These are phyloP conservation scores for Oceanites oceanicus DNA, from an alignment of 2,113 vertebrate species.

Conservation along the genomic window DNA sequence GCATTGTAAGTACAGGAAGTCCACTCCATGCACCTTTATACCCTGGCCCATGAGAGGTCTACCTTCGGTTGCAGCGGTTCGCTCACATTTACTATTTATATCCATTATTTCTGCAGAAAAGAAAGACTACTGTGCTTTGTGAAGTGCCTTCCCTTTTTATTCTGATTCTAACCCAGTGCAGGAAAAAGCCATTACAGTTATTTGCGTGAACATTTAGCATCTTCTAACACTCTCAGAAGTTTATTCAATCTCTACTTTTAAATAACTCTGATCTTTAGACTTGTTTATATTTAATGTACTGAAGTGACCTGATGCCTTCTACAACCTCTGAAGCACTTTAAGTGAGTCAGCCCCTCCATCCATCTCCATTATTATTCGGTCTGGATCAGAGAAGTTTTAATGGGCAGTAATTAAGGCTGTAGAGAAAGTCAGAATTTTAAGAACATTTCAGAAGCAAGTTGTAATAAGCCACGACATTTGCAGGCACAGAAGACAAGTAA, in stretches of 20 bases:
- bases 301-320: neutral
- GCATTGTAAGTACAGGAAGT: neutral
- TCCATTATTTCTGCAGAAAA: neutral
- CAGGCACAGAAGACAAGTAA: neutral
- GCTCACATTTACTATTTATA: neutral
- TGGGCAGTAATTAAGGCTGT: neutral
- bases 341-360: neutral
- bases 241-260: neutral
- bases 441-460: neutral
- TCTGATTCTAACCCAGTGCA: neutral
- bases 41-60: neutral
- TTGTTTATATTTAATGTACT: neutral
- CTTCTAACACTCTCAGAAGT: neutral
- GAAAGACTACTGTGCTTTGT: neutral
- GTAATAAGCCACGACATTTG: fast-evolving
- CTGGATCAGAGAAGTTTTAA: neutral
- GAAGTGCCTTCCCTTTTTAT: neutral
- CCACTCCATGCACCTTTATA: neutral
- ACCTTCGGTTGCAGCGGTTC: fast-evolving
- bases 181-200: neutral
- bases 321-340: neutral
- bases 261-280: neutral
- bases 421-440: neutral
- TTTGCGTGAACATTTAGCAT: neutral
- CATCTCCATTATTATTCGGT: neutral